Conservation (phyloP, 2,888 invertebrate genomes). For the Nipponacmea schrenckii region DNA sequence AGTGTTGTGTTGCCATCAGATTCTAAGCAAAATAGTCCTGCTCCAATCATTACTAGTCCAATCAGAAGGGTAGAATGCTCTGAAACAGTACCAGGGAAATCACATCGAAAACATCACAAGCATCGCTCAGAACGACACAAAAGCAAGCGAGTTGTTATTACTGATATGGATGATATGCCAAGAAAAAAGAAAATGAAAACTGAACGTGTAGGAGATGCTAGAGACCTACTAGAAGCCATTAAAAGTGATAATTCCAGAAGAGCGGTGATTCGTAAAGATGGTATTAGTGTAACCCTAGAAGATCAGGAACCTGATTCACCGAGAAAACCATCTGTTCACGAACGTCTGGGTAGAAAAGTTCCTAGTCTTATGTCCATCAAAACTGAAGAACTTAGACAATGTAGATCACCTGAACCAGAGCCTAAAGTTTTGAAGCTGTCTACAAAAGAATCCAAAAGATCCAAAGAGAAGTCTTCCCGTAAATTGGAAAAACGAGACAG, state of each 20-base stretch:
- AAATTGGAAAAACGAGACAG: constrained; percentile 2
- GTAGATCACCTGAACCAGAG: not conserved
- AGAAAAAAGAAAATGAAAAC: not conserved
- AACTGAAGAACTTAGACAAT: not conserved
- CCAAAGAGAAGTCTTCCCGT: not conserved
- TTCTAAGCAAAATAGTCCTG: not conserved
- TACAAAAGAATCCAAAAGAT: not conserved
- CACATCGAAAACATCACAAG: constrained; percentile 5
- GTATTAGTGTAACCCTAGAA: constrained; percentile 14
- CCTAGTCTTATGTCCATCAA: constrained; percentile 11
- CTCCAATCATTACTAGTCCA: not conserved
- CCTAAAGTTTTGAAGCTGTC: not conserved
- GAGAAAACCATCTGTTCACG: constrained; percentile 36
- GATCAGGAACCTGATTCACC: constrained; percentile 15
- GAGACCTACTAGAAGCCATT: not conserved
- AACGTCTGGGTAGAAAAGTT: constrained; percentile 39
- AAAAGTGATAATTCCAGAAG: not conserved
- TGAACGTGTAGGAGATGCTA: not conserved
- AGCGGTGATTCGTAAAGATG: constrained; percentile 10
- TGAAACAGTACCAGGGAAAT: constrained; percentile 4
- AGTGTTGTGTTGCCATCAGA: constrained; percentile 21
- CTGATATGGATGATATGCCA: not conserved
- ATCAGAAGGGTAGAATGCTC: not conserved
- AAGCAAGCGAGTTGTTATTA: not conserved
- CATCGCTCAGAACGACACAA: not conserved